Evolutionary conservation across 2,113 vertebrate genomes (phyloP), one percentile per base, ranked within the genome.

Genomic region (Empidonax traillii): DNA sequence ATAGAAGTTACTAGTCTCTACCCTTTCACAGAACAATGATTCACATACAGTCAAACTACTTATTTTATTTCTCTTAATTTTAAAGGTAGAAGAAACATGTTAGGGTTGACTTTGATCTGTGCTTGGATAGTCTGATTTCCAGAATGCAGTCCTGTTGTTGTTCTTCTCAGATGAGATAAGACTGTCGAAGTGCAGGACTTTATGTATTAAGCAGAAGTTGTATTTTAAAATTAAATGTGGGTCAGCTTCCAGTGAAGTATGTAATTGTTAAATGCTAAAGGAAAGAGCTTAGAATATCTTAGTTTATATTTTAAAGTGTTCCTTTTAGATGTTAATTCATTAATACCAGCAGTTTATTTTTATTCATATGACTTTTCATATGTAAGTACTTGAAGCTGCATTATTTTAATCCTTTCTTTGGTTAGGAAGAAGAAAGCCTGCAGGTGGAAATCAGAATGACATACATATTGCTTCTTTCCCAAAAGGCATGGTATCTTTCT

Each of bases 301-400:
- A 35, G 74, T 93, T 93, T 94, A 71, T 94, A 93, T 95, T 93
- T 96, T 80, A 75, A 96, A 93, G 25, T 77, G 65, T 61, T 88
- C 82, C 85, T 97, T 90, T 93, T 93, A 94, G 75, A 94, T 97
- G 90, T 91, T 96, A 96, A 91, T 96, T 97, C 83, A 93, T 96
- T 95, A 96, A 96, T 96, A 68, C 76, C 75, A 61, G 82, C 68
- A 81, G 52, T 91, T 93, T 96, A 93, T 95, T 95, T 95, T 93
- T 97, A 95, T 94, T 94, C 94, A 90, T 90, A 41, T 53, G 90
- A 93, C 68, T 95, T 96, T 94, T 94, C 82, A 81, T 96, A 74
- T 95, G 72, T 93, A 90, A 95, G 93, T 96, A 93, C 90, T 81
- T 87, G 93, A 94, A 96, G 73, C 27, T 74, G 81, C 92, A 72